Evolutionary conservation across 53 echinoderm and acorn worm species (phyloP), one percentile per base, ranked within the genome.

Genomic region (Holothuria leucospilota): DNA sequence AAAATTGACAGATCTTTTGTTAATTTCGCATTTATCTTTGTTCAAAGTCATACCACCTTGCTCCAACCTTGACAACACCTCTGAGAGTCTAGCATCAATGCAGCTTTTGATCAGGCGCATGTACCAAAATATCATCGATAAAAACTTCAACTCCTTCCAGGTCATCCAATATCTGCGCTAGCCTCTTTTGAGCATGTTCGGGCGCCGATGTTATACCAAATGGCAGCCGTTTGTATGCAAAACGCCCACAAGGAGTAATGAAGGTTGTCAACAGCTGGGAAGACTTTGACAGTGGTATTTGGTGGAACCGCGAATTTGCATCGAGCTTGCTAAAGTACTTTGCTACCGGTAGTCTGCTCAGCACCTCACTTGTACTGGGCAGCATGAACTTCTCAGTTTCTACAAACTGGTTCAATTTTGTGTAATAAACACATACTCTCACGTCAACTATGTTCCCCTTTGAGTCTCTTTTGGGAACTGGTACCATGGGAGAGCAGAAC

Each of bases 161-260:
- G 18, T 87, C 82, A 41, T 62, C 87, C 20, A 88, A 60, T 84
- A 84, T 62, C 25, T 82, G 62, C 11, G 83, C 74, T 71, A 89
- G 74, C 52, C 75, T 64, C 39, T 77, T 56, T 59, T 73, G 84
- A 2, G 49, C 86, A 69, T 71, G 41, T 34, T 89, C 89, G 18
- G 90, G 92, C 4, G 92, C 92, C 2, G 86, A 90, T n/a, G 71
- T 85, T 13, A 92, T 90, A 12, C 93, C 90, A 63, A 93, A 93
- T 28, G 90, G 90, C 7, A 93, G 59, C 20, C 90, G 39, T 82
- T 52, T 86, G 69, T 86, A 92, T 25, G 63, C 63, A 71, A 77
- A 92, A 2, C 83, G 41, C 27, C 89, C 89, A 58, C 82, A 92
- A 1, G 89, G 92, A 16, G 89, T 86, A 13, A 92, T 89, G 77